Conservation (phyloP, 1,140 invertebrate species). For the Tribolium castaneum region DNA sequence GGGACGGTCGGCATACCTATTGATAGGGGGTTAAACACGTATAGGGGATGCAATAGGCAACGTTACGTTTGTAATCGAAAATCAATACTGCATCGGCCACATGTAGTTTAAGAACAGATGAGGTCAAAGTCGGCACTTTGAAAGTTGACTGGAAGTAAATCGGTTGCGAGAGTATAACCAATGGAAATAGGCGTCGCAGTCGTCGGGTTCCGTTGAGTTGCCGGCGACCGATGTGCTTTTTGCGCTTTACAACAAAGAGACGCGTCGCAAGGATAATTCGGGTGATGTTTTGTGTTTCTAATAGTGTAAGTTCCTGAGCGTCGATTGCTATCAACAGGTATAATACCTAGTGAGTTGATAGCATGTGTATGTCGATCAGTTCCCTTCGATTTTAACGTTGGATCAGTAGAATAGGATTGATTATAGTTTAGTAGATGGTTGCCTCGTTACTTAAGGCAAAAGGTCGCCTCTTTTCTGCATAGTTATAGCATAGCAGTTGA, state of each 20-base stretch:
- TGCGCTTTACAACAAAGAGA: constrained; percentile 3
- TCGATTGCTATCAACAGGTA: constrained; percentile 43
- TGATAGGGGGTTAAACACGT: constrained; percentile 23
- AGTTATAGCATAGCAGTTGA: constrained; percentile 39
- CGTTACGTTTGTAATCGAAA: constrained; percentile 28
- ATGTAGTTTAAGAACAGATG: constrained; percentile 12
- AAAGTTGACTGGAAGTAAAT: background rate
- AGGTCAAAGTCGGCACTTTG: constrained; percentile 9
- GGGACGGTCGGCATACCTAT: constrained; percentile 25
- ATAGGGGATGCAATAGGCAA: constrained; percentile 38
- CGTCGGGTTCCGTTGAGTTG: constrained; percentile 1
- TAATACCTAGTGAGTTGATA: constrained; percentile 30
- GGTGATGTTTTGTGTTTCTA: constrained; percentile 2
- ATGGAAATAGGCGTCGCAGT: background rate
- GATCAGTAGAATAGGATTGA: constrained; percentile 28
- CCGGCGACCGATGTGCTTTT: background rate
- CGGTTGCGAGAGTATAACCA: background rate
- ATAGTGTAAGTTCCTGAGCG: constrained; percentile 30
- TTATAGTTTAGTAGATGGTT: constrained; percentile 26
- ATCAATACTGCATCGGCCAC: constrained; percentile 41
- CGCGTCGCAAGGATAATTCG: constrained; percentile 1
- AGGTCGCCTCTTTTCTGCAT: constrained; percentile 25
- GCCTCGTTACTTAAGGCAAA: constrained; percentile 17
- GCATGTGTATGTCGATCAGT: constrained; percentile 37
- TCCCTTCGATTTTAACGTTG: constrained; percentile 31